Evolutionary conservation across 37 sponge, comb jelly and placozoan genomes (phyloP).

Genomic region (Chondrosia reniformis): DNA sequence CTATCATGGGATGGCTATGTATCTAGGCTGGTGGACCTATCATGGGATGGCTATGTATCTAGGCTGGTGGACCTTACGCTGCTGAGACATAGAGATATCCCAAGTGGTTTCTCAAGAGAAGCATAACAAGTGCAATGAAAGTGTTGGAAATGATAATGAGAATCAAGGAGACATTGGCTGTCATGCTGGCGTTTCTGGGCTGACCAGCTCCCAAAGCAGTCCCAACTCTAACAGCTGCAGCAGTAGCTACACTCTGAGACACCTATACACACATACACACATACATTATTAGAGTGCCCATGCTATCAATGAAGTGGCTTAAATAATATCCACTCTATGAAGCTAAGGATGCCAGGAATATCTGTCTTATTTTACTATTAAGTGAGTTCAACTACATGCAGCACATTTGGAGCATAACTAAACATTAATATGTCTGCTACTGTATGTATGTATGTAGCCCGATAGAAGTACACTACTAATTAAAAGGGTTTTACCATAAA

Average conservation of each 20-base stretch:
- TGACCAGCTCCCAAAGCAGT: conserved; percentile 1
- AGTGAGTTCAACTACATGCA: neutral
- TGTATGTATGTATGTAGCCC: neutral
- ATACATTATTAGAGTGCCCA: neutral
- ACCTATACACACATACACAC: neutral
- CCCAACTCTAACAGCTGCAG: neutral
- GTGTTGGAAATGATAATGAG: neutral
- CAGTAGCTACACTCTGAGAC: neutral
- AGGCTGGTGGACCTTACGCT: neutral
- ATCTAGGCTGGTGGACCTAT: too few relatives aligned
- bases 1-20: too few relatives aligned
- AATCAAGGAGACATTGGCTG: neutral
- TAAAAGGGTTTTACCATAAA: neutral
- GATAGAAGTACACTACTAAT: neutral
- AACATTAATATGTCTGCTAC: neutral
- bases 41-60: too few relatives aligned
- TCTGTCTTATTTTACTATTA: too few relatives aligned
- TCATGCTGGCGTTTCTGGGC: neutral
- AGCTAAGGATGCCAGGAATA: too few relatives aligned
- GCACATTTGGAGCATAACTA: neutral
- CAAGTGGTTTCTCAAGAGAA: neutral
- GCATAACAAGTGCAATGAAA: neutral
- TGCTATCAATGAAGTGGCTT: neutral
- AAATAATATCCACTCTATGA: too few relatives aligned
- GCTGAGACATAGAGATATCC: conserved; percentile 6